Evolutionary conservation across 2,113 vertebrate genomes (phyloP), one percentile per base, ranked within the genome.

Genomic region (Anhinga rufa): DNA sequence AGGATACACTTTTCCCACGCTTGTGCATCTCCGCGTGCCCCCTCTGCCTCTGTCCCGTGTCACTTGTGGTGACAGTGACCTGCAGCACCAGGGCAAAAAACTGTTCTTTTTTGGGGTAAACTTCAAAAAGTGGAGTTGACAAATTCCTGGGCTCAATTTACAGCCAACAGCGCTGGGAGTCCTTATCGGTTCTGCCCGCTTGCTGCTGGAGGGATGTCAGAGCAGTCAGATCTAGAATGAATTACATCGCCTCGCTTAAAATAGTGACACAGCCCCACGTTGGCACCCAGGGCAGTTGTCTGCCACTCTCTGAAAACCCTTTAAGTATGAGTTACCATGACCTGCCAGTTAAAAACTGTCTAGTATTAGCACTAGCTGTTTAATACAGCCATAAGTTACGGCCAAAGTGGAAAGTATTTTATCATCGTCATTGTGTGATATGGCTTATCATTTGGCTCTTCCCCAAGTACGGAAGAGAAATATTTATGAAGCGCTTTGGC

Each of bases 51-150:
- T 2, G 2, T 62, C 46, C 28, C 74, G n/a, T 25, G 34, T 49
- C 52, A 17, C 62, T 64, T 3, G 2, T 0, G 86, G 3, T 0
- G 86, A 14, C 5, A 2, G 1, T 76, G 66, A 46, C 71, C 49
- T 86, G 34, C 62, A 66, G 64, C 22, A 19, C 29, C 24, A 19
- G 68, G 24, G 52, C 19, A 10, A 66, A 57, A 88, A 82, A 7
- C 19, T 25, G 4, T 6, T 52, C 14, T 31, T 54, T 36, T 61
- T 2, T 1, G 22, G 31, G 11, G 3, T 57, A 40, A 57, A 60
- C 62, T 51, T 64, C n/a, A 46, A 76, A 34, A 51, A 92, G n/a
- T 9, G 24, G 54, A 65, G 44, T 9, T 88, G 76, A 38, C 2
- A 25, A 80, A 61, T 26, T 36, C 21, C 49, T 49, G 86, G 51